Evolutionary conservation across 2,797 vertebrate genomes (phyloP), one percentile per base, ranked within the genome.

Genomic region (Cuniculus paca): DNA sequence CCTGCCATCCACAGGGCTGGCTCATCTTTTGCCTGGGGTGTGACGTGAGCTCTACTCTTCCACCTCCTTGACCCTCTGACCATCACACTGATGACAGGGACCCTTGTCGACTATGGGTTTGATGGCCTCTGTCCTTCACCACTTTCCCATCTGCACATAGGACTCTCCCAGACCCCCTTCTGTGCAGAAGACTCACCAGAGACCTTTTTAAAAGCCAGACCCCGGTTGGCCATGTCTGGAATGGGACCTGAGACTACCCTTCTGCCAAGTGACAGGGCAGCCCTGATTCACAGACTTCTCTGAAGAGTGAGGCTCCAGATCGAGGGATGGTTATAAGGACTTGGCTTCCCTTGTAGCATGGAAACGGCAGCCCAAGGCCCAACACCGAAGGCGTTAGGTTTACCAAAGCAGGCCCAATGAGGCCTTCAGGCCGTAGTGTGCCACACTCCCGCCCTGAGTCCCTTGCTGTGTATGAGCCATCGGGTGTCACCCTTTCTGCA

Each of bases 311-410:
- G 65, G 54, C 88, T 65, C 36, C 0, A 1, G 86, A 84, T 34
- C 39, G 2, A 16, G 39, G 48, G 0, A 34, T 4, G 0, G 31
- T 48, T 75, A 4, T 1, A 14, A 7, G 56, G 34, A 0, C 61
- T 52, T 19, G 10, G 3, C 72, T 54, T 19, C 60, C 36, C 3
- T 34, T 8, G 10, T 8, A 13, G 8, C 50, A 31, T 7, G 65
- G 60, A 63, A 92, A 39, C 90, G 34, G 86, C 82, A 58, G 6
- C 72, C 5, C 1, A 39, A 58, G 52, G 45, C 75, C 83, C 61
- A 3, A 48, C 20, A 6, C 34, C 0, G 13, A 17, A 12, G 70
- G 16, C 50, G 13, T 82, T 42, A 3, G 42, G 48, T 60, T 58
- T 42, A 36, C 45, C 8, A 75, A 63, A 60, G 36, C 2, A 26